Conservation (phyloP, 2,113 vertebrate genomes). For the Trogon melanurus region DNA sequence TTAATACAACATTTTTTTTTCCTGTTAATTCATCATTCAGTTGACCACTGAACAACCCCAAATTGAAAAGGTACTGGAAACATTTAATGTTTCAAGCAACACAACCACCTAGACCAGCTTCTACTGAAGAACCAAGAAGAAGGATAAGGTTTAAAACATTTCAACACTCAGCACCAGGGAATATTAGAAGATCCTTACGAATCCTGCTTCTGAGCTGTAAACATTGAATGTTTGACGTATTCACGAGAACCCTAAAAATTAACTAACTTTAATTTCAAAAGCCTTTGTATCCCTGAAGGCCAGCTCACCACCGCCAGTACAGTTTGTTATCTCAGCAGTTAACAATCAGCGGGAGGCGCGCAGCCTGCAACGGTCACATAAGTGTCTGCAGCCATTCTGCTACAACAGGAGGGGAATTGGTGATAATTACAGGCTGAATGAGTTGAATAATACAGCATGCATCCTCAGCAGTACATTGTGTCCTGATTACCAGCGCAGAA, state of each 20-base stretch:
- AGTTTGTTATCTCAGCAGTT: slow-evolving; percentile 1
- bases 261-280: slow-evolving; percentile 38
- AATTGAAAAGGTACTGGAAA: background rate
- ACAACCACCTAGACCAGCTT: background rate
- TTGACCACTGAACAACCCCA: background rate
- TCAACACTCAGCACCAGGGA: background rate
- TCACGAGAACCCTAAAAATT: background rate
- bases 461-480: slow-evolving; percentile 63
- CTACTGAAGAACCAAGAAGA: background rate
- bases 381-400: slow-evolving; percentile 52
- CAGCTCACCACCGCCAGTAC: background rate
- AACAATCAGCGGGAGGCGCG: background rate
- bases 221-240: background rate
- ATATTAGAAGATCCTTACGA: background rate
- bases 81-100: background rate
- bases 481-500: slow-evolving; percentile 48
- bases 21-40: background rate
- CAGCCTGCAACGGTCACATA: background rate
- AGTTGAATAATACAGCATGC: slow-evolving; percentile 55
- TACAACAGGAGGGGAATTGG: slow-evolving; percentile 49
- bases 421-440: slow-evolving; percentile 75
- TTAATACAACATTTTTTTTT: background rate
- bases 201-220: background rate
- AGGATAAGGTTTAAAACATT: slow-evolving; percentile 2
- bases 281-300: background rate